These are phyloP conservation scores for Laticauda colubrina DNA, from an alignment of 2,113 vertebrate species.

Conservation along the genomic window DNA sequence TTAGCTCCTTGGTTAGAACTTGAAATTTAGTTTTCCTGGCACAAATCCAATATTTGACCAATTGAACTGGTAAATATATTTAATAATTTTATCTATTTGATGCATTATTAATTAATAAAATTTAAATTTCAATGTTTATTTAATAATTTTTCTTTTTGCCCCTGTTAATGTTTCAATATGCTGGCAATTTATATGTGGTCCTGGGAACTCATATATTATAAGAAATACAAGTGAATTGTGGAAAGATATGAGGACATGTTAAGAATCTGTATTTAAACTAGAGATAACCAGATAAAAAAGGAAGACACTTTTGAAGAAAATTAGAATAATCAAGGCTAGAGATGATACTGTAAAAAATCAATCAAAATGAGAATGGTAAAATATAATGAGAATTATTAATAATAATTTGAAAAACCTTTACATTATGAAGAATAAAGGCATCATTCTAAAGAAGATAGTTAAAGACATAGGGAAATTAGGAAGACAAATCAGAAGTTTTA, in stretches of 20 bases:
- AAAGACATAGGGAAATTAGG: background rate
- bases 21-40: background rate
- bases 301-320: background rate
- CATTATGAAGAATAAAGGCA: background rate
- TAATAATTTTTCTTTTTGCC: background rate
- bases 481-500: background rate
- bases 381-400: background rate
- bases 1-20: background rate
- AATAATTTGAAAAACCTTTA: background rate
- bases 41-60: background rate
- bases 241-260: background rate
- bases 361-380: background rate
- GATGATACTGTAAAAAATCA: background rate
- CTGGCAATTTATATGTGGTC: background rate
- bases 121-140: background rate
- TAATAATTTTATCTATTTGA: background rate
- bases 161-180: background rate
- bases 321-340: background rate
- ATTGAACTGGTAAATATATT: background rate
- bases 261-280: background rate
- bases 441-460: background rate
- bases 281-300: background rate
- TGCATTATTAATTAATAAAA: background rate
- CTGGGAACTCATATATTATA: background rate
- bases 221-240: background rate